Base-by-base conservation (phyloP, 2,888 invertebrate genomes). In the Antheraea yamamai region DNA sequence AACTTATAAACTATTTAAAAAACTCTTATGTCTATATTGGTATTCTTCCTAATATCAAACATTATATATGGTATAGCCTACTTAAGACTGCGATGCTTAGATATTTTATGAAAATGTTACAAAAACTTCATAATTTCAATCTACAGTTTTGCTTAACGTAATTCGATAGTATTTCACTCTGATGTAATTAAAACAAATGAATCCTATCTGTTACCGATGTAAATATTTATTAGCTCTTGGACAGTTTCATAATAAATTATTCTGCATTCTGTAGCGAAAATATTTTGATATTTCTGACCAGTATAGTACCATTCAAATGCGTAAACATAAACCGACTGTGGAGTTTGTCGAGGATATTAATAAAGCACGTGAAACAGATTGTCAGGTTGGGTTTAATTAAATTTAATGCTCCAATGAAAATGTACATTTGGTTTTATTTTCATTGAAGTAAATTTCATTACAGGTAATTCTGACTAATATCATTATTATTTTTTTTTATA, bases 181-280 rank as follows among this genome's bases (percentile, higher is more conserved):
- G 8, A 55, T 20, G 55, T n/a, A 2, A 77, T 73, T 64, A 78
- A 74, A 75, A 74, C 81, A 81, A 82, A 79, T 81, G 76, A 76
- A 77, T 70, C 79, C 71, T 82, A 80, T 79, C 79, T 78, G 78
- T 82, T 79, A 79, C 58, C 74, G 73, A 35, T 70, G 73, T 76
- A 80, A 80, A 81, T 79, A 76, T 81, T 81, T 80, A 55, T 10
- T 61, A 61, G 10, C 61, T 23, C 23, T 23, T 23, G 23, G 61
- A 61, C 23, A 61, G 12, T 61, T 47, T 47, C 47, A 47, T n/a
- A 61, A 23, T 23, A n/a, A 74, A 70, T 23, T 23, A 74, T 52
- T 74, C 71, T 74, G 39, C 70, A 58, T 71, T 26, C 6, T n/a
- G 39, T 47, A 70, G 18, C 20, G 12, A 74, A 39, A 74, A 23